Evolutionary conservation across 2,113 vertebrate genomes (phyloP).

Genomic region (Falcunculus frontatus): DNA sequence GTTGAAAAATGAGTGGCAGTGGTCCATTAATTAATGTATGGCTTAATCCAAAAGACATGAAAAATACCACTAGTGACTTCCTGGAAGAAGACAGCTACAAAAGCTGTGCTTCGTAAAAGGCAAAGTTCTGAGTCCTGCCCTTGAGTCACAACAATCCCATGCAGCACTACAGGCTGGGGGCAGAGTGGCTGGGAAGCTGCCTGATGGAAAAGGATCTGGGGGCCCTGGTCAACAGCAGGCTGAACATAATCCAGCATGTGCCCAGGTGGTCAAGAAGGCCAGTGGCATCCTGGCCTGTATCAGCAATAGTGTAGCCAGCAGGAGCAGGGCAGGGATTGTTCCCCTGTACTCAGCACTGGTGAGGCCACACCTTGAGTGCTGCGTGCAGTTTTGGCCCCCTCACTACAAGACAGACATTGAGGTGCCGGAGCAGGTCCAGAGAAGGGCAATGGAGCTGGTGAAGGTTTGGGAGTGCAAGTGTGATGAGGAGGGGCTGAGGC

Average conservation of each 20-base stretch:
- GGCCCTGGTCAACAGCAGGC: not conserved
- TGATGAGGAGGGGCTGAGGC: not conserved
- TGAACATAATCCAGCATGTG: accelerated
- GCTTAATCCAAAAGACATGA: not conserved
- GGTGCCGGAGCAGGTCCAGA: not conserved
- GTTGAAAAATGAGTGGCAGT: not conserved
- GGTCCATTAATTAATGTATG: not conserved
- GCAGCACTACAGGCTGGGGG: not conserved
- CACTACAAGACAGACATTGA: not conserved
- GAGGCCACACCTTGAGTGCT: accelerated
- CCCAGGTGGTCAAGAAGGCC: not conserved
- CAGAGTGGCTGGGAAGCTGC: not conserved
- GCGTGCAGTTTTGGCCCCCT: not conserved
- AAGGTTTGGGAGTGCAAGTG: not conserved
- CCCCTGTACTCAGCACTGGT: not conserved
- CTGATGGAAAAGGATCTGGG: not conserved
- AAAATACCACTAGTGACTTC: not conserved
- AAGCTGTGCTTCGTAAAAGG: not conserved
- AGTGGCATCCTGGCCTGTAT: not conserved
- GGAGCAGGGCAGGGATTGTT: not conserved
- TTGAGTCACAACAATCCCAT: not conserved
- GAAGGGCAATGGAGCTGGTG: not conserved
- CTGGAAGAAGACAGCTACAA: not conserved
- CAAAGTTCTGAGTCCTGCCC: not conserved
- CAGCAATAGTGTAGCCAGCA: not conserved